These are phyloP conservation scores for Centrocercus urophasianus DNA, from an alignment of 2,113 vertebrate species.

Conservation along the genomic window DNA sequence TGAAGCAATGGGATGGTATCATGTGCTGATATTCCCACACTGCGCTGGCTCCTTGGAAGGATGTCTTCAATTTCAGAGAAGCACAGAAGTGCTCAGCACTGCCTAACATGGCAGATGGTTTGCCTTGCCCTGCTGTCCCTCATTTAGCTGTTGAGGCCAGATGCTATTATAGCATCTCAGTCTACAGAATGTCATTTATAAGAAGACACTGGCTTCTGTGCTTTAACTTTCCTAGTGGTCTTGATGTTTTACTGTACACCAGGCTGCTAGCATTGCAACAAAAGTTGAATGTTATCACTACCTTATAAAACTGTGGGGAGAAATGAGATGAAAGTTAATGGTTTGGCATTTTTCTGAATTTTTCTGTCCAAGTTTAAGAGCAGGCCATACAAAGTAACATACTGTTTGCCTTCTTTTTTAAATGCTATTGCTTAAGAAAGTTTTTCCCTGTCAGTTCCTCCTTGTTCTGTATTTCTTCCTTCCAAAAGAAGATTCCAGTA, in stretches of 20 bases:
- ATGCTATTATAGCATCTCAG: not conserved
- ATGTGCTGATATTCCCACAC: not conserved
- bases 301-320: not conserved
- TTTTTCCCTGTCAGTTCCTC: not conserved
- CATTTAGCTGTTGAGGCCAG: not conserved
- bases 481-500: not conserved
- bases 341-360: not conserved
- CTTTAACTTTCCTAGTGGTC: not conserved
- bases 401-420: not conserved
- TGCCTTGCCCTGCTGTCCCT: not conserved
- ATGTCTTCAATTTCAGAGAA: not conserved
- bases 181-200: not conserved
- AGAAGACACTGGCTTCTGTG: not conserved
- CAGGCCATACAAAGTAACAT: not conserved
- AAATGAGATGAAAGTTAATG: not conserved
- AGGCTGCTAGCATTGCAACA: not conserved
- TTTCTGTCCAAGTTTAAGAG: not conserved
- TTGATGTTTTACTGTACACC: fast-evolving
- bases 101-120: not conserved
- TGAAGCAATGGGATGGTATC: fast-evolving
- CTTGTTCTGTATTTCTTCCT: constrained; percentile 16
- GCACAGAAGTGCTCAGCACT: fast-evolving
- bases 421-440: not conserved
- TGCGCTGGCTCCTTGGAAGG: not conserved
- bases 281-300: not conserved